Percentiles rank a stretch among this genome's conserved stretches.
These are phyloP conservation scores for Cloeon dipterum DNA, from an alignment of 2,888 invertebrate species.

Conservation along the genomic window DNA sequence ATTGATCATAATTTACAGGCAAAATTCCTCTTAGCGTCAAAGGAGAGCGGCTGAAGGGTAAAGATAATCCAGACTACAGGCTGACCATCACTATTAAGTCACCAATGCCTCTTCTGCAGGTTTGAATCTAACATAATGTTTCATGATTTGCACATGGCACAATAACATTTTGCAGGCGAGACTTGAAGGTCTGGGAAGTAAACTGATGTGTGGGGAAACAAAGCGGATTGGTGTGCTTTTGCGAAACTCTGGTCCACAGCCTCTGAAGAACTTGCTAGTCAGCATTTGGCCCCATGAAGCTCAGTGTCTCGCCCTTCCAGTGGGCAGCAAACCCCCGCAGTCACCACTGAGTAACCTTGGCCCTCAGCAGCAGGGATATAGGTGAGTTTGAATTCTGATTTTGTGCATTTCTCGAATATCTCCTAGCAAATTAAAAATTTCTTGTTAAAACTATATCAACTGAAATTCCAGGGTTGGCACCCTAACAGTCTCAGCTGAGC, in stretches of 20 bases:
- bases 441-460: not conserved
- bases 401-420: no score
- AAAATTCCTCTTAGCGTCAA: constrained; percentile 20
- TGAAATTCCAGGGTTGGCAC: not conserved
- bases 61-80: constrained; percentile 35
- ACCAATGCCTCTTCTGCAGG: constrained; percentile 62
- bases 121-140: constrained; percentile 14
- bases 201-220: not conserved
- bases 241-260: not conserved
- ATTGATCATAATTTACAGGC: constrained; percentile 13
- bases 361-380: not conserved
- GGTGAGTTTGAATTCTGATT: no score
- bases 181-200: not conserved
- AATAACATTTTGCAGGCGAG: no score
- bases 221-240: not conserved
- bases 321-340: not conserved
- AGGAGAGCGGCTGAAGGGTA: constrained; percentile 28
- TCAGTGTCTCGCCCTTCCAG: not conserved
- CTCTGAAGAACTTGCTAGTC: not conserved
- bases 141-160: no score
- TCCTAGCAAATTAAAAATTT: not conserved
- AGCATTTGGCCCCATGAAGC: not conserved
- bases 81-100: constrained; percentile 53
- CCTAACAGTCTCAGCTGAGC: not conserved
- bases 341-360: not conserved